Evolutionary conservation across 2,888 invertebrate species (phyloP), one percentile per base, ranked within the genome.

Genomic region (Heliconius hortense): DNA sequence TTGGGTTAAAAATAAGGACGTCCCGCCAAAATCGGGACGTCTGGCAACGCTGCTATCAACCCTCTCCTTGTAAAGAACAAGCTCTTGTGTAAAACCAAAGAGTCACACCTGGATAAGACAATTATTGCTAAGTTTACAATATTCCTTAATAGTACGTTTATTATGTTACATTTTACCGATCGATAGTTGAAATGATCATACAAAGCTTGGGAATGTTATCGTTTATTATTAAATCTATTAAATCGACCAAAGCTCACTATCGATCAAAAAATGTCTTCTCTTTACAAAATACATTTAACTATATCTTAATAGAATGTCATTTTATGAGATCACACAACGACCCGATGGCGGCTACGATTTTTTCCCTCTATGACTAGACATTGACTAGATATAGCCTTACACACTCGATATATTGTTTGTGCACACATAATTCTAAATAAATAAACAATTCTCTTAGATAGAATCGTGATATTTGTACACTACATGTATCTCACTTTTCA

Each of bases 81-180:
- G 75, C 77, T 77, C 73, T 72, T 72, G 48, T 64, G 48, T 67
- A 75, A 53, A 77, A 76, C 15, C 66, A 35, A 78, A 69, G 71
- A 56, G n/a, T 43, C 63, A 75, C 68, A 75, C 72, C 59, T 74
- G 72, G 67, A 74, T 75, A 74, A 62, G 39, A 43, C 39, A 76
- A 76, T 80, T 77, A 80, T 80, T 79, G 79, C 79, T 78, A 78
- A 60, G 62, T 75, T 76, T 74, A 74, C 73, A 62, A n/a, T 64
- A 72, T 76, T 59, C 24, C 53, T 31, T 60, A 69, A 75, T 26
- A 39, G 24, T 62, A 71, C 11, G 26, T 43, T 60, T 60, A 60
- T 5, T 13, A 43, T n/a, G 18, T 26, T 21, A 13, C 10, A 43
- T 35, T 35, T 18, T 56, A 53, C 31, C 28, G 56, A 31, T 69